phyloP scores from a whole-genome alignment of 2,113 vertebrate species.

The Corapipo altera region DNA sequence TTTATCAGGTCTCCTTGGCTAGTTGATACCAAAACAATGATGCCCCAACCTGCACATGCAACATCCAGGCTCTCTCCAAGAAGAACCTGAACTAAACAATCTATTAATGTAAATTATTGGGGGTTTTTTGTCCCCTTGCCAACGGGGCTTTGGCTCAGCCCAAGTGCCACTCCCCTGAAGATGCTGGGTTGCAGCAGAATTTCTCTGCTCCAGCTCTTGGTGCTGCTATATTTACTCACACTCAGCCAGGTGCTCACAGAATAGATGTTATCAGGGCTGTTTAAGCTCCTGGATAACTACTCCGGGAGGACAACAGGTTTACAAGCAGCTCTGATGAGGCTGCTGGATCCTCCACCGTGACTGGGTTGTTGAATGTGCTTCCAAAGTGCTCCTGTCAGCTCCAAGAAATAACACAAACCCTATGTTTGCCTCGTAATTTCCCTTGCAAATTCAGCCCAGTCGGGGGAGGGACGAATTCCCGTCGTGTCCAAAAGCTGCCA shows the following conservation, averaged over 20 bases:
- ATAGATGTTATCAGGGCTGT: neutral
- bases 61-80: neutral
- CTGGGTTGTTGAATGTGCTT: neutral
- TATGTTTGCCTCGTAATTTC: neutral
- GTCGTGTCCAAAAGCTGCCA: neutral
- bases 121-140: neutral
- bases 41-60: neutral
- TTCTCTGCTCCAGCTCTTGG: neutral
- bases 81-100: neutral
- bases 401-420: neutral
- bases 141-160: neutral
- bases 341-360: neutral
- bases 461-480: neutral
- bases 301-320: slow-evolving; percentile 24
- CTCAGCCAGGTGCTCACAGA: neutral
- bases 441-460: neutral
- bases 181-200: neutral
- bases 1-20: neutral
- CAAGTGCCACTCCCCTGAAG: neutral
- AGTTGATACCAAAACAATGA: neutral
- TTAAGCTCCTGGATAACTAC: neutral
- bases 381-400: slow-evolving; percentile 24
- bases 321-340: slow-evolving; percentile 38
- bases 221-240: neutral
- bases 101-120: neutral